Evolutionary conservation across 2,888 invertebrate genomes (phyloP).

Genomic region (Volucella inflata): DNA sequence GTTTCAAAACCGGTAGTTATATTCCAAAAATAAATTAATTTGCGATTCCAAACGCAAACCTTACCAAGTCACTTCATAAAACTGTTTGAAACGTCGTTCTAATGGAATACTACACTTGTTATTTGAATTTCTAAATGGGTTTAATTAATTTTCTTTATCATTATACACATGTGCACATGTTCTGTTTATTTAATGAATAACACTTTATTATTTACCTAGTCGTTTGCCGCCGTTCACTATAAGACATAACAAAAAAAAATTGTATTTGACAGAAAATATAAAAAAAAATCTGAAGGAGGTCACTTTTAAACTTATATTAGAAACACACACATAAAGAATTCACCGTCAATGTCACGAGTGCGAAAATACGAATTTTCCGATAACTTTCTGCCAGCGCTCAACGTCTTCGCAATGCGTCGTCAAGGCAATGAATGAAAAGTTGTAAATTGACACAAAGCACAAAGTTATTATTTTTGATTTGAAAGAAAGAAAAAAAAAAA

Average conservation of each 20-base stretch:
- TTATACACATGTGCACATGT: not conserved
- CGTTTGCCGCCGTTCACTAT: conserved; percentile 6
- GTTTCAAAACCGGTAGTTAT: no score
- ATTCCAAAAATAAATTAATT: no score
- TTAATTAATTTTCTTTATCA: no score
- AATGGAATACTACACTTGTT: no score
- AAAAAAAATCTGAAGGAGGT: not conserved
- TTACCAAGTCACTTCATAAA: no score
- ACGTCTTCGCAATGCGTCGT: conserved; percentile 35
- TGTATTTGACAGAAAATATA: not conserved
- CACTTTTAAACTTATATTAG: conserved; percentile 21
- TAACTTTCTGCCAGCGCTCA: conserved; percentile 1
- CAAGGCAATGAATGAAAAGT: conserved; percentile 28
- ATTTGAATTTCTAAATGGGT: no score
- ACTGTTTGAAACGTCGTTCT: no score
- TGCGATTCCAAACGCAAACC: no score
- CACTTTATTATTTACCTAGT: not conserved
- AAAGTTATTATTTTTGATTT: conserved; percentile 34
- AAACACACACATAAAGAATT: conserved; percentile 38
- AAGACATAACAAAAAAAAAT: conserved; percentile 28
- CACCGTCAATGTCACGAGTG: conserved; percentile 15
- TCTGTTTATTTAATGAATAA: not conserved
- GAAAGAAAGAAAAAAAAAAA: conserved; percentile 23
- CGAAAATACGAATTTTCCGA: conserved; percentile 15
- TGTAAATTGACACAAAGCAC: conserved; percentile 25